phyloP scores from a whole-genome alignment of 1,140 invertebrate species.

The Kradibia gibbosae region DNA sequence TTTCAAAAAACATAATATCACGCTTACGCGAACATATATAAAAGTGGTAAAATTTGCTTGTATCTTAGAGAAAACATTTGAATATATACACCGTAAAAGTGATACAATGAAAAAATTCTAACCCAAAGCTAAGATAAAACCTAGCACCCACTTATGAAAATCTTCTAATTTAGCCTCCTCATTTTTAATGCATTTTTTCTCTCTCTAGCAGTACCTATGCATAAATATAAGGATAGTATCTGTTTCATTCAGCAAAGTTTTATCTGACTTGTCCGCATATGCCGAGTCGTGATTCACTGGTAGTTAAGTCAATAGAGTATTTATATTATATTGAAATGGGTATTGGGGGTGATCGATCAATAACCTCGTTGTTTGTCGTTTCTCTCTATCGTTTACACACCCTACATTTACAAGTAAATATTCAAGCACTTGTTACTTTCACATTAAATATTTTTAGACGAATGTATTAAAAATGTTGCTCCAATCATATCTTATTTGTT shows the following conservation, averaged over 20 bases:
- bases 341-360: slow-evolving; percentile 23
- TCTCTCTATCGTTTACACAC: slow-evolving; percentile 9
- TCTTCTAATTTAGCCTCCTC: background rate
- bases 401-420: background rate
- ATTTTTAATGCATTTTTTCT: background rate
- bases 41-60: background rate
- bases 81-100: background rate
- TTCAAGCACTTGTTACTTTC: background rate
- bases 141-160: background rate
- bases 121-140: background rate
- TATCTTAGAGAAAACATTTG: background rate
- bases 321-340: background rate
- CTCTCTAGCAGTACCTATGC: background rate
- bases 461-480: background rate
- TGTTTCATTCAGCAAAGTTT: background rate
- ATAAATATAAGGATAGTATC: background rate
- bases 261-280: background rate
- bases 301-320: slow-evolving; percentile 6
- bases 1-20: background rate
- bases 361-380: slow-evolving; percentile 22
- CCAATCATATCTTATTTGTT: background rate
- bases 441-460: background rate
- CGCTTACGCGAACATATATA: background rate
- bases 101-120: background rate
- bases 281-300: slow-evolving; percentile 23